These are phyloP conservation scores for Anniella stebbinsi DNA, from an alignment of 2,797 vertebrate species.

Conservation along the genomic window DNA sequence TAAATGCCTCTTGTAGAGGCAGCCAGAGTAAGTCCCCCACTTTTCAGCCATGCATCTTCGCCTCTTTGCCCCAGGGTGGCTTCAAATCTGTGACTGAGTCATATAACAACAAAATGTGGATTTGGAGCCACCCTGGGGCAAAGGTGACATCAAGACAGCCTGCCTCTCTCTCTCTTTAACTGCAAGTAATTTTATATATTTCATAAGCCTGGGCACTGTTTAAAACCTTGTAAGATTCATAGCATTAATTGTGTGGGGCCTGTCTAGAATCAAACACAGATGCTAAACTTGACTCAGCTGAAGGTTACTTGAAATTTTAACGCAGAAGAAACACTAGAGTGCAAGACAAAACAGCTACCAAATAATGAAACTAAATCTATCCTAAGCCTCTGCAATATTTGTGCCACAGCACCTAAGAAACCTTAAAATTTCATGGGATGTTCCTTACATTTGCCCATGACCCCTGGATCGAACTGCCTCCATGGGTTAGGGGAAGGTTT, in stretches of 20 bases:
- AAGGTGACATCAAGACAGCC: too few species aligned
- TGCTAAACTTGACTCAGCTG: constrained; percentile 57
- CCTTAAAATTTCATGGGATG: background rate
- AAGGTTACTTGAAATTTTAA: constrained; percentile 55
- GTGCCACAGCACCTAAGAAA: too few species aligned
- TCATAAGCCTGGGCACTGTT: constrained; percentile 28
- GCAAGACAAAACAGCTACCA: constrained; percentile 35
- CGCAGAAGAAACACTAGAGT: constrained; percentile 53
- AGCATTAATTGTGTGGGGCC: constrained; percentile 34
- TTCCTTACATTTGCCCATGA: background rate
- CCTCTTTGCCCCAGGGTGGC: too few species aligned
- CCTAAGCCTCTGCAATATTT: background rate
- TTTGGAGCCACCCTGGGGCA: too few species aligned
- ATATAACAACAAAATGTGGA: too few species aligned
- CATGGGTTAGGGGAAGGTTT: background rate
- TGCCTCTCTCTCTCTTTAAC: background rate
- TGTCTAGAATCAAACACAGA: constrained; percentile 51
- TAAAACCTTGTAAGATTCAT: constrained; percentile 51
- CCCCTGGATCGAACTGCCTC: background rate
- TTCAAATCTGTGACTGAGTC: too few species aligned
- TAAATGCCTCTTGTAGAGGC: too few species aligned
- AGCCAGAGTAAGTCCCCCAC: too few species aligned
- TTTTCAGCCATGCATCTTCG: too few species aligned
- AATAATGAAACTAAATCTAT: constrained; percentile 22
- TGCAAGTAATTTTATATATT: background rate